Percentiles rank a stretch among this genome's conserved stretches.
Conservation (phyloP, 2,888 invertebrate genomes). For the Drosophila differens region DNA sequence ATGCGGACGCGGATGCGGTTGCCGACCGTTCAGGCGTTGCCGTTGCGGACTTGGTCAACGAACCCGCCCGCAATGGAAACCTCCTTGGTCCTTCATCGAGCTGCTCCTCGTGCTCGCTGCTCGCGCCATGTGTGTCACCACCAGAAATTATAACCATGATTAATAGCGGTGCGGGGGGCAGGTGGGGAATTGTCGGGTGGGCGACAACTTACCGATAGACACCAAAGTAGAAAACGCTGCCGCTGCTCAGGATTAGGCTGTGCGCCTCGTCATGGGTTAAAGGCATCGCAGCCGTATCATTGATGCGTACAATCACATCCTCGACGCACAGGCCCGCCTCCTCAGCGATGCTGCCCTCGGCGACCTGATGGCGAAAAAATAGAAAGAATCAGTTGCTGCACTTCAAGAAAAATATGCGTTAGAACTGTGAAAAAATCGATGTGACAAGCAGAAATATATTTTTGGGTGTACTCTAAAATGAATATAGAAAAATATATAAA, state of each 20-base stretch:
- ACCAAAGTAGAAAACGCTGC: slow-evolving; percentile 90
- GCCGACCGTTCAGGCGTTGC: slow-evolving; percentile 36
- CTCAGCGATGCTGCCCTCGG: slow-evolving; percentile 92
- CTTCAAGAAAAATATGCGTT: not conserved
- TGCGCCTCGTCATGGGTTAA: slow-evolving; percentile 93
- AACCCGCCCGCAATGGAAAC: slow-evolving; percentile 76
- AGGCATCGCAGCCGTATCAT: slow-evolving; percentile 88
- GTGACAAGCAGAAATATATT: too few species aligned
- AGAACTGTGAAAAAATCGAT: not conserved
- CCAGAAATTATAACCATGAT: slow-evolving; percentile 29
- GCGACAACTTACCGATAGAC: slow-evolving; percentile 76
- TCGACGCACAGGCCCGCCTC: slow-evolving; percentile 92
- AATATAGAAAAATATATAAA: not conserved
- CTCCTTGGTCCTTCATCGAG: slow-evolving; percentile 50
- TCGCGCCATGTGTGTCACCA: slow-evolving; percentile 5
- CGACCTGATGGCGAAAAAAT: slow-evolving; percentile 87
- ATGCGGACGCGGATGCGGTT: slow-evolving; percentile 30
- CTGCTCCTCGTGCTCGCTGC: slow-evolving; percentile 75
- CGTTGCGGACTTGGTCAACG: slow-evolving; percentile 73
- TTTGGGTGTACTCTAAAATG: not conserved
- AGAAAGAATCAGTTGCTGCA: not conserved
- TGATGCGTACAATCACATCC: slow-evolving; percentile 93
- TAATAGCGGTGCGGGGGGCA: not conserved
- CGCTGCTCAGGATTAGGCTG: slow-evolving; percentile 89
- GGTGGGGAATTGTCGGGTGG: not conserved